A percentile compares a stretch with the other conserved stretches of the same genome.
Conservation (phyloP, 2,797 vertebrate species). For the Chromis chromis region DNA sequence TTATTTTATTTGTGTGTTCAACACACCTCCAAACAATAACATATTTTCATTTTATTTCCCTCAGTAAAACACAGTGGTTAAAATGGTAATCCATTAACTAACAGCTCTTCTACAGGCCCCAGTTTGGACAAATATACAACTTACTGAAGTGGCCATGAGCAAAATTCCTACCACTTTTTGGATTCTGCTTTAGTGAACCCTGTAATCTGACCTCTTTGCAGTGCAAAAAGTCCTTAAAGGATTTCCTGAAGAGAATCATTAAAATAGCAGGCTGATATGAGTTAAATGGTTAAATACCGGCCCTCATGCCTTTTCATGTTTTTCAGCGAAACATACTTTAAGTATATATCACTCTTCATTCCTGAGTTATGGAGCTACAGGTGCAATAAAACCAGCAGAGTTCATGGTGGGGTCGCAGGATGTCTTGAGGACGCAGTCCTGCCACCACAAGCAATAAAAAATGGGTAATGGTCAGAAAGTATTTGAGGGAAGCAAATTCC, state of each 20-base stretch:
- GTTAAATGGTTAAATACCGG: neutral
- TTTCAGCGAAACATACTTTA: neutral
- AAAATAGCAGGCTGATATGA: neutral
- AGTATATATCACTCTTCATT: slow-evolving; percentile 25
- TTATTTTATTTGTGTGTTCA: slow-evolving; percentile 9
- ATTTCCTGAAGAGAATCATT: slow-evolving; percentile 3
- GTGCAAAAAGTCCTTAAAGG: neutral
- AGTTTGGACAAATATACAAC: neutral
- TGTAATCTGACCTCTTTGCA: slow-evolving; percentile 4
- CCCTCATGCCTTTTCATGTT: neutral
- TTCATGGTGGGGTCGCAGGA: slow-evolving; percentile 70
- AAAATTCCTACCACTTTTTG: slow-evolving; percentile 1
- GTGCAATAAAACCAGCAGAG: slow-evolving; percentile 56
- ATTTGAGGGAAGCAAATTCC: slow-evolving; percentile 29
- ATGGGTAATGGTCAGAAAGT: slow-evolving; percentile 25
- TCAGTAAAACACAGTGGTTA: neutral
- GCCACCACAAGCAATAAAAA: slow-evolving; percentile 38
- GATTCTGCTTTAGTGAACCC: neutral
- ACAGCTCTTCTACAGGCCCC: neutral
- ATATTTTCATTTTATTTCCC: neutral
- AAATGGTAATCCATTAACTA: neutral
- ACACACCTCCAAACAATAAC: neutral
- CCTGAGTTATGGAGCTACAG: slow-evolving; percentile 54
- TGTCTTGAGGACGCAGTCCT: slow-evolving; percentile 46
- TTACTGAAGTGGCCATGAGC: neutral